Percentiles rank a stretch among this genome's conserved stretches.
phyloP scores from a whole-genome alignment of 2,888 invertebrate genomes.

The Desoria tigrina region DNA sequence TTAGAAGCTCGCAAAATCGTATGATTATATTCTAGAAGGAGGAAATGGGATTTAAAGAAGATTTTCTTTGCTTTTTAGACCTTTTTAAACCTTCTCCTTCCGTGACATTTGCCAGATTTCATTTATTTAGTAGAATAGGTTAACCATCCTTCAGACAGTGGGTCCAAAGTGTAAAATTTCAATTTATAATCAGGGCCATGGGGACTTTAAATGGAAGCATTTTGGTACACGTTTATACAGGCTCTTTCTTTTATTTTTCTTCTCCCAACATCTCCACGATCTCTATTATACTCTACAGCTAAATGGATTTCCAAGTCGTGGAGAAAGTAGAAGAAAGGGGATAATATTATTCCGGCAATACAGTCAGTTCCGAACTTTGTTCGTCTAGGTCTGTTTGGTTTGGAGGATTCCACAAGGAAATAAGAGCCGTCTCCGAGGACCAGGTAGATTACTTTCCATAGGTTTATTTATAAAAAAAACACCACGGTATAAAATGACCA shows the following conservation, averaged over 20 bases:
- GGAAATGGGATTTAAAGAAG: conserved; percentile 2
- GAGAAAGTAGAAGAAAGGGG: no score
- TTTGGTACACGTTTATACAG: conserved; percentile 4
- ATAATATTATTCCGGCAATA: background rate
- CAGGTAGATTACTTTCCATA: conserved; percentile 8
- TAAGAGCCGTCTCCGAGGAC: conserved; percentile 7
- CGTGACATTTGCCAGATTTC: conserved; percentile 12
- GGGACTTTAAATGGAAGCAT: conserved; percentile 6
- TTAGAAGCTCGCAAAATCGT: background rate
- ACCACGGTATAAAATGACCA: conserved; percentile 8
- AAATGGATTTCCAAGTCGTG: background rate
- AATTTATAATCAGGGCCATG: conserved; percentile 9
- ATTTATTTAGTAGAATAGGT: conserved; percentile 10
- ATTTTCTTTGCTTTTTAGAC: no score
- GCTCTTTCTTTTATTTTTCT: no score
- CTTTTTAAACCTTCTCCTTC: background rate
- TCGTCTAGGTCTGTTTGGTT: background rate
- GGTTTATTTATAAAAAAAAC: background rate
- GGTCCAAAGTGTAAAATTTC: conserved; percentile 10
- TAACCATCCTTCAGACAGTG: background rate
- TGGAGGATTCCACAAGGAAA: background rate
- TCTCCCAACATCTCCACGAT: no score
- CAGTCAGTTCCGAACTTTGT: background rate
- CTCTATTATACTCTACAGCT: background rate
- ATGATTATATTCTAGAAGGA: no score